Percentiles rank a stretch among this genome's conserved stretches.
These are phyloP conservation scores for Allophyes oxyacanthae DNA, from an alignment of 2,888 invertebrate genomes.

Conservation along the genomic window DNA sequence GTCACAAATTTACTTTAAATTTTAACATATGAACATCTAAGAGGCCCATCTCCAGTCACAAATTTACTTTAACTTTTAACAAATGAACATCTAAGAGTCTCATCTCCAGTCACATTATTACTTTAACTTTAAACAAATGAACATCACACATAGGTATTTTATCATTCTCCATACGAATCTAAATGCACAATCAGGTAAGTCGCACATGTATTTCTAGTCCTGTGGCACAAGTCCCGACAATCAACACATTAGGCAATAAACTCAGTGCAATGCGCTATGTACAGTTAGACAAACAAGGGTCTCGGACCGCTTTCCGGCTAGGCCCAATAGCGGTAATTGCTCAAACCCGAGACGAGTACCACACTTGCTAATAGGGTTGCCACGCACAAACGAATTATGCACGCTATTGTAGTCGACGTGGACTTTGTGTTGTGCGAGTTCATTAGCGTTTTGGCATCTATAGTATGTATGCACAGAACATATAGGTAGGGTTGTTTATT, in stretches of 20 bases:
- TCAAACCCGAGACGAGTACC: constrained; percentile 59
- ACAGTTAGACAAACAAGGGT: constrained; percentile 70
- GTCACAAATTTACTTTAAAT: too few species aligned
- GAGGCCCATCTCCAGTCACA: too few species aligned
- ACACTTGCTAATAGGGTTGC: constrained; percentile 45
- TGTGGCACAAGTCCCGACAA: constrained; percentile 24
- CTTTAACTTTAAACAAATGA: too few species aligned
- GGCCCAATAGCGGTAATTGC: constrained; percentile 74
- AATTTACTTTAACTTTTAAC: too few species aligned
- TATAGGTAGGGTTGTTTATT: not conserved
- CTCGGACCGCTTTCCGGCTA: constrained; percentile 52
- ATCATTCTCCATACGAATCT: too few species aligned
- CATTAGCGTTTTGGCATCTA: constrained; percentile 27
- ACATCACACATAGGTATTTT: too few species aligned
- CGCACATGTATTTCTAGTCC: too few species aligned
- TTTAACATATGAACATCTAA: too few species aligned
- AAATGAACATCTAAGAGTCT: too few species aligned
- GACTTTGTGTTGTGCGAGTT: not conserved
- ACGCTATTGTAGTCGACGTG: constrained; percentile 17
- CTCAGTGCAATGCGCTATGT: constrained; percentile 49
- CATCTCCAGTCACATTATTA: too few species aligned
- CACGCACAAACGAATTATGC: constrained; percentile 36
- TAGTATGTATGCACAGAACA: too few species aligned
- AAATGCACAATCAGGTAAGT: too few species aligned
- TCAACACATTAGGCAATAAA: constrained; percentile 53